A percentile compares a stretch with the other conserved stretches of the same genome.
These are phyloP conservation scores for Zootermopsis nevadensis DNA, from an alignment of 2,888 invertebrate genomes.

Conservation along the genomic window DNA sequence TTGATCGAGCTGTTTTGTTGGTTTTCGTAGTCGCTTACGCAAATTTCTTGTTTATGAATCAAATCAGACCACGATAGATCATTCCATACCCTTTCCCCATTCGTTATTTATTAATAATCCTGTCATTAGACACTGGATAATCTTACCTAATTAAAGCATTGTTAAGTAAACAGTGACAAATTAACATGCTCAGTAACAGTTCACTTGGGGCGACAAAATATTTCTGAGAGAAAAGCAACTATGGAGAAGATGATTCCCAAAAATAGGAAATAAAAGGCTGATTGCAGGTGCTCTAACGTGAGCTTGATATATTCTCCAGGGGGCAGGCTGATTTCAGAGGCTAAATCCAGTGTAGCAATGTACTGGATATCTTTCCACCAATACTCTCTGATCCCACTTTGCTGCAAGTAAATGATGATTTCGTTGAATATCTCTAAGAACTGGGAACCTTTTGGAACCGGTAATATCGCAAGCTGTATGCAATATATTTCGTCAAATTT, in stretches of 20 bases:
- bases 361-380: constrained; percentile 15
- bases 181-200: too few species aligned
- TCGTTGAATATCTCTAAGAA: not conserved
- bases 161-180: too few species aligned
- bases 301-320: constrained; percentile 24
- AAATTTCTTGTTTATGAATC: too few species aligned
- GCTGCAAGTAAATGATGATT: not conserved
- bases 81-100: too few species aligned
- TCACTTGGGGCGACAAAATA: not conserved
- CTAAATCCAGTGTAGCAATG: not conserved
- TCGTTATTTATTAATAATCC: too few species aligned
- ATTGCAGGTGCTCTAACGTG: constrained; percentile 17
- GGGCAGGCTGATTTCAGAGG: not conserved
- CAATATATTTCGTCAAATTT: not conserved
- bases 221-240: not conserved
- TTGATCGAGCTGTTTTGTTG: too few species aligned
- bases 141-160: too few species aligned
- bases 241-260: not conserved
- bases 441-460: not conserved
- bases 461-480: not conserved
- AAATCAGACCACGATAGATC: too few species aligned
- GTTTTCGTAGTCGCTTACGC: too few species aligned
- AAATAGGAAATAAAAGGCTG: constrained; percentile 18
- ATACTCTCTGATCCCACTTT: not conserved
- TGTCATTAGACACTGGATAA: too few species aligned